Base-by-base conservation (phyloP, 2,888 invertebrate species). In the Agrochola lota region DNA sequence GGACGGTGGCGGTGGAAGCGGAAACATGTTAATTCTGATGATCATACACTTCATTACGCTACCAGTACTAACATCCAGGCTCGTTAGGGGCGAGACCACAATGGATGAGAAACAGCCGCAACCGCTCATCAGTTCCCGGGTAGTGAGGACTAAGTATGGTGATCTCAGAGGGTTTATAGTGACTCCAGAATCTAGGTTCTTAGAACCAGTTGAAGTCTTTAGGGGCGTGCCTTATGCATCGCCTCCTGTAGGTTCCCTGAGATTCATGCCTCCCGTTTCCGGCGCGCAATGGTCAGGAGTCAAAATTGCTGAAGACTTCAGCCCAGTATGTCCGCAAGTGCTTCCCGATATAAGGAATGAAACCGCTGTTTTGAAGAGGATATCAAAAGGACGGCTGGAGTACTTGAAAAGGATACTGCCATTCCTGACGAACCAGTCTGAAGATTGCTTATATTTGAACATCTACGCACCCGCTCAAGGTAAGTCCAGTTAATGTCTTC, bases 381-480 rank as follows among this genome's bases (percentile, higher is more conserved):
- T 99, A 98, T 99, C 99, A 15, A 98, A 97, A 90, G 99, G 99
- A 43, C 97, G 99, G 84, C 96, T 98, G 91, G 99, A 99, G 93
- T 98, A 99, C 93, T 97, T 99, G 91, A 98, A 98, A 94, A 97
- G 99, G 91, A 97, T 99, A 94, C 95, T 99, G 90, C 99, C 99
- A 63, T 98, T 98, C 94, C 97, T 99, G 88, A 98, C 97, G 88
- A 98, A 99, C 94, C 99, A 99, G 96, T 99, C 98, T 88, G 99
- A 99, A 97, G 99, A 99, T 97, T 99, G 99, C 93, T 97, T 99
- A 84, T 99, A 99, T 95, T 97, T 99, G 93, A 99, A 99, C 96
- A 98, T 99, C 92, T 99, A 99, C 97, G 99, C 99, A 46, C 99
- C 99, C 74, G 98, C 98, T 90, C 98, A 98, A 98, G 99, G 99